These are phyloP conservation scores for Tryphoninae sp. DNA, from an alignment of 2,888 invertebrate species.

Conservation along the genomic window DNA sequence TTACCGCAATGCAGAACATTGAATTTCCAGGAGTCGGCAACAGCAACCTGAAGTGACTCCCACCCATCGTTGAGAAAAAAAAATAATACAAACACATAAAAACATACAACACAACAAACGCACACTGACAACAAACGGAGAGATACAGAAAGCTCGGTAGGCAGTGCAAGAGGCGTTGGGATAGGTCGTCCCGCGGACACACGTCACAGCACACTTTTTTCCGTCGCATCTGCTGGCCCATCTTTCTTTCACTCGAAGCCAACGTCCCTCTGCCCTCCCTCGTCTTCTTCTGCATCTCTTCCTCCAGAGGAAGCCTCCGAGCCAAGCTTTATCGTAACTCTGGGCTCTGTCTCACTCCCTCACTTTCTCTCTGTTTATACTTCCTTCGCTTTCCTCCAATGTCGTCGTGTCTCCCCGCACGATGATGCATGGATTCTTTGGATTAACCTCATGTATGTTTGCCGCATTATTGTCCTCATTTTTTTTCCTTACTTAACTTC, in stretches of 20 bases:
- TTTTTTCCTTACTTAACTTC: too few species aligned
- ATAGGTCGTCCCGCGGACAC: conserved; percentile 56
- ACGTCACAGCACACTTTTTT: conserved; percentile 42
- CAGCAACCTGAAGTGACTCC: conserved; percentile 13
- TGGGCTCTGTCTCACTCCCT: conserved; percentile 1
- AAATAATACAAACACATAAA: conserved; percentile 21
- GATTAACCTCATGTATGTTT: conserved; percentile 14
- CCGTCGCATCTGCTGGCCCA: conserved; percentile 55
- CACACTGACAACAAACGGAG: not conserved
- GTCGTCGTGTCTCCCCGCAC: not conserved
- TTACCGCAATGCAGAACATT: conserved; percentile 75
- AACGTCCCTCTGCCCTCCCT: not conserved
- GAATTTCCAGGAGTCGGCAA: conserved; percentile 66
- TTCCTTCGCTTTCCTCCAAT: not conserved
- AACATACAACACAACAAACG: not conserved
- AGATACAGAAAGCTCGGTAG: conserved; percentile 36
- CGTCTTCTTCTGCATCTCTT: not conserved
- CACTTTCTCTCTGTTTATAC: not conserved
- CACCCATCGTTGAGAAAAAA: conserved; percentile 39
- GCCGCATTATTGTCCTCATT: not conserved
- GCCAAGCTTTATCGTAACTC: conserved; percentile 16
- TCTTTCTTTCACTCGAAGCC: conserved; percentile 45
- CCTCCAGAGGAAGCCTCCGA: not conserved
- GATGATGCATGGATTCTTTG: conserved; percentile 19
- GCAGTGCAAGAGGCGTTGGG: conserved; percentile 55